Percentiles rank a stretch among this genome's conserved stretches.
phyloP scores from a whole-genome alignment of 2,797 vertebrate species.

The Lophotriccus pileatus region DNA sequence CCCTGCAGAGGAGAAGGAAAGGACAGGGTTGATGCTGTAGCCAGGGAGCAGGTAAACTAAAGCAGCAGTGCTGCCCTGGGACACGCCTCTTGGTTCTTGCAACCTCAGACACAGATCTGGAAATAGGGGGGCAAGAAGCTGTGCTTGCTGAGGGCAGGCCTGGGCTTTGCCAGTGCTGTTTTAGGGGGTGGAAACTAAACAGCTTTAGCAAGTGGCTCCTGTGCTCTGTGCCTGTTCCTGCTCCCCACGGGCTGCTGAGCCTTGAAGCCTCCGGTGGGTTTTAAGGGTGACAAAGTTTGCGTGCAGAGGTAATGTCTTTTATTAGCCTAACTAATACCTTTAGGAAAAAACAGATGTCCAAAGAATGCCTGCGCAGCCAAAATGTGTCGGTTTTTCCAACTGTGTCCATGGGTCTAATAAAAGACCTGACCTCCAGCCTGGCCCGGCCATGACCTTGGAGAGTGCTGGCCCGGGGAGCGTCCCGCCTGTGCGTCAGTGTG shows the following conservation, averaged over 20 bases:
- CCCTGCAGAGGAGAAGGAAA: neutral
- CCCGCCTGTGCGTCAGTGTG: neutral
- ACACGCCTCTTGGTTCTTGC: neutral
- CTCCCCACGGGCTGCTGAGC: neutral
- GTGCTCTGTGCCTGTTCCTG: neutral
- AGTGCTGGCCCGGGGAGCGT: neutral
- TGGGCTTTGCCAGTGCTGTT: neutral
- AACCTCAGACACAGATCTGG: neutral
- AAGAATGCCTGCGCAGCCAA: neutral
- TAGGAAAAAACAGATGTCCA: conserved; percentile 25
- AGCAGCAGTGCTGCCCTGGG: neutral
- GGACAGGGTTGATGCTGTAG: neutral
- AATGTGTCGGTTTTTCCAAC: conserved; percentile 7
- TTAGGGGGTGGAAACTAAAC: neutral
- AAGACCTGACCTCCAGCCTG: conserved; percentile 36
- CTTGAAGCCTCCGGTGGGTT: neutral
- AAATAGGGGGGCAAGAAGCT: neutral
- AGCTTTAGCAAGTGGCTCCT: neutral
- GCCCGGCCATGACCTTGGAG: neutral
- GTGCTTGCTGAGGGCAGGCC: accelerated
- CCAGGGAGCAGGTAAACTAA: neutral
- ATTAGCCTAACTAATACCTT: conserved; percentile 55
- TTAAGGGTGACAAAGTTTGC: conserved; percentile 28
- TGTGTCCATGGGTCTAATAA: conserved; percentile 25
- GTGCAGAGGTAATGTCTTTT: conserved; percentile 33